A percentile compares a stretch with the other conserved stretches of the same genome.
Evolutionary conservation across 2,797 vertebrate genomes (phyloP).

Genomic region (Platyrinchus mystaceus): DNA sequence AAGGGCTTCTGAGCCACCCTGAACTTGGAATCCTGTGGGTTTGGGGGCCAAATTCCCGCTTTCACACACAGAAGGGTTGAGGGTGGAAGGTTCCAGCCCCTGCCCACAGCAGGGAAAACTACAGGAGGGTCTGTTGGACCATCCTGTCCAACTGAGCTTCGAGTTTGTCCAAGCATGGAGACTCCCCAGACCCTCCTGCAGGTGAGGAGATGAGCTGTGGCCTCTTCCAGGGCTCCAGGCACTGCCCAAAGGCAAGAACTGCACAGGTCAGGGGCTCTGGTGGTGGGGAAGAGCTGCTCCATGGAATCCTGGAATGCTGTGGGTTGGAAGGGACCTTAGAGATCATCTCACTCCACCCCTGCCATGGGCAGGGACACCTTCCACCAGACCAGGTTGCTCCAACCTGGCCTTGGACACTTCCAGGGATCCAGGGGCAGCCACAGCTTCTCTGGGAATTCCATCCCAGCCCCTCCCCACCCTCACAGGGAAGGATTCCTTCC

Average conservation of each 20-base stretch:
- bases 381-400: neutral
- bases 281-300: neutral
- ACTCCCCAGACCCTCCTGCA: neutral
- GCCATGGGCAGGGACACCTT: neutral
- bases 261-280: no score
- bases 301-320: neutral
- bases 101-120: neutral
- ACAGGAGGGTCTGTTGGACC: neutral
- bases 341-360: neutral
- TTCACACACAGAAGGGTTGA: neutral
- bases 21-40: no score
- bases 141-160: neutral
- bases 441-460: neutral
- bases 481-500: neutral
- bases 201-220: neutral
- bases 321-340: neutral
- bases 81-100: neutral
- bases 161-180: neutral
- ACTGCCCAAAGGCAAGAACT: no score
- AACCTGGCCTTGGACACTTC: neutral
- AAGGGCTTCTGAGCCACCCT: conserved; percentile 3
- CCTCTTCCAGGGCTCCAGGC: neutral
- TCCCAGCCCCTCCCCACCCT: neutral
- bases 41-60: neutral
- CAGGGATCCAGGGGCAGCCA: neutral